Conservation (phyloP, 2,113 vertebrate genomes). For the Platichthys flesus region DNA sequence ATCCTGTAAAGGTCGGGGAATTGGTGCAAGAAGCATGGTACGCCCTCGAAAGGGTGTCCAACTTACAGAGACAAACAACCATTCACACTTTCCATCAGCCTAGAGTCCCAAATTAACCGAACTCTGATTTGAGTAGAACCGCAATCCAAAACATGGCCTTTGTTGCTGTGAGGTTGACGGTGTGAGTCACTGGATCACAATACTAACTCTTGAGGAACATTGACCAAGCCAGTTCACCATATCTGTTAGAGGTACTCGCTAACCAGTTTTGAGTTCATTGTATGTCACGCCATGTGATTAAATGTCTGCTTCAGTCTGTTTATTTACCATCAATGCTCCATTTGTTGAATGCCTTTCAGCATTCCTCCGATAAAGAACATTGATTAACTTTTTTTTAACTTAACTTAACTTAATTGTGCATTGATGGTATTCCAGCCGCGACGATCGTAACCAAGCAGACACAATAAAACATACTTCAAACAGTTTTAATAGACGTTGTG, state of each 20-base stretch:
- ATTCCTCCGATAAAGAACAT: neutral
- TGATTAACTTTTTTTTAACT: neutral
- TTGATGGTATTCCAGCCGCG: neutral
- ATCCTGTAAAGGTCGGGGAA: no score
- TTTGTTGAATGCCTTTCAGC: neutral
- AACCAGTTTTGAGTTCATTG: neutral
- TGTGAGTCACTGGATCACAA: neutral
- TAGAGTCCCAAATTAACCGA: neutral
- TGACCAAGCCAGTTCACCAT: neutral
- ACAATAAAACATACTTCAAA: constrained; percentile 38
- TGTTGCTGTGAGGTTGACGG: neutral
- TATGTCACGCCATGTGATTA: neutral
- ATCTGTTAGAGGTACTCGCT: neutral
- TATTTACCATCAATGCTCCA: neutral
- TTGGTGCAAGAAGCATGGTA: no score
- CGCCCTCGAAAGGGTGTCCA: no score
- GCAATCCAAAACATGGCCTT: neutral
- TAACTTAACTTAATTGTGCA: neutral
- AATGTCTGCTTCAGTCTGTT: neutral
- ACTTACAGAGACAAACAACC: neutral
- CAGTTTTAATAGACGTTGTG: neutral
- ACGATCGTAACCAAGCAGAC: neutral
- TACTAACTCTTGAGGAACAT: neutral
- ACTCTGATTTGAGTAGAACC: neutral
- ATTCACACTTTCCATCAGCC: neutral